Evolutionary conservation across 1,140 invertebrate species (phyloP).

Genomic region (Lordiphosa stackelbergi): DNA sequence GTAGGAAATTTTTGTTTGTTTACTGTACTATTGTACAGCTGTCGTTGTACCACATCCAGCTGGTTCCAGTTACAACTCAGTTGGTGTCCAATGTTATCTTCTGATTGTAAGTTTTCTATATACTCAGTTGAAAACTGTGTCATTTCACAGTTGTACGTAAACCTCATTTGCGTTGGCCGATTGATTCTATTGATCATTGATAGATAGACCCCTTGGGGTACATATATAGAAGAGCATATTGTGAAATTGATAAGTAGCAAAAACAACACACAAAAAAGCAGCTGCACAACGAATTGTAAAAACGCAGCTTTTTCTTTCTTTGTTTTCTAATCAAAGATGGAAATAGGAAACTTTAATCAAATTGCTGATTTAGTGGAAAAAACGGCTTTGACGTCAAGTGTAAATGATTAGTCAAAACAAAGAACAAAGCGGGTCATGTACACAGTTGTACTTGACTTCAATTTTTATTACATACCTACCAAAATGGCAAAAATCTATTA

Average conservation of each 20-base stretch:
- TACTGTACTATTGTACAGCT: constrained; percentile 2
- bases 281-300: constrained; percentile 10
- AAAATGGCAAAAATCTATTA: constrained; percentile 23
- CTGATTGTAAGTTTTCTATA: constrained; percentile 3
- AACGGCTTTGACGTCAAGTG: constrained; percentile 36
- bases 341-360: constrained; percentile 41
- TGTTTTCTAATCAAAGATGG: constrained; percentile 31
- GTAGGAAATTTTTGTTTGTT: background rate
- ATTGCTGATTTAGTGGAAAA: constrained; percentile 9
- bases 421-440: background rate
- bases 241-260: constrained; percentile 4
- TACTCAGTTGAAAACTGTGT: constrained; percentile 1
- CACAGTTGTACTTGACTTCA: background rate
- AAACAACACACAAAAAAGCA: background rate
- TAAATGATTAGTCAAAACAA: background rate
- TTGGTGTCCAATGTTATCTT: constrained; percentile 4
- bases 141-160: constrained; percentile 3
- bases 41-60: background rate
- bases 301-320: constrained; percentile 19
- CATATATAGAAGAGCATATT: background rate
- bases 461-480: constrained; percentile 5
- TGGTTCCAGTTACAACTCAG: background rate
- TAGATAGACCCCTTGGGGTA: background rate
- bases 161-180: background rate
- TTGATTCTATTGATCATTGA: constrained; percentile 2